Conservation (phyloP, 2,888 invertebrate species). For the Metopia argyrocephala region DNA sequence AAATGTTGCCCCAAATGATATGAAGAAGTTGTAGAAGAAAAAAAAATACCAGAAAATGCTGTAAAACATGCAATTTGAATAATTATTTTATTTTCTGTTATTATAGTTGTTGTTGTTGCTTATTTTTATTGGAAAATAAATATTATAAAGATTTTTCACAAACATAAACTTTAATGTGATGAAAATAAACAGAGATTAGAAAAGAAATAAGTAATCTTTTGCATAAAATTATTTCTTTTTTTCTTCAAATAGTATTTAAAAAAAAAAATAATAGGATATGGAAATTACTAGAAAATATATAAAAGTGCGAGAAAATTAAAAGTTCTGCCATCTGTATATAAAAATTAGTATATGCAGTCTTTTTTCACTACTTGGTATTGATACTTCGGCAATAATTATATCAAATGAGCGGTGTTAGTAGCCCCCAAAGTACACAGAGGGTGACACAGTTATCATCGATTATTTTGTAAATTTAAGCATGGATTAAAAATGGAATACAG, state of each 20-base stretch:
- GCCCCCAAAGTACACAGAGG: too few relatives aligned
- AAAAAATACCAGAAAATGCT: conserved; percentile 69
- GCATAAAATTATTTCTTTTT: not conserved
- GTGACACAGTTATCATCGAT: too few relatives aligned
- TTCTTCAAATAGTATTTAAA: not conserved
- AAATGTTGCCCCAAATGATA: conserved; percentile 24
- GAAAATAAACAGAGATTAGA: conserved; percentile 40
- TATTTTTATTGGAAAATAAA: not conserved
- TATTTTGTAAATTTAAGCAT: too few relatives aligned
- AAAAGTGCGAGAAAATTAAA: too few relatives aligned
- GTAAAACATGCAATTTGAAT: conserved; percentile 77
- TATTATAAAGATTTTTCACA: conserved; percentile 41
- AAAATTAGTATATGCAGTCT: too few relatives aligned
- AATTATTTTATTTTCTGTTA: conserved; percentile 68
- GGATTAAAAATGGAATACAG: too few relatives aligned
- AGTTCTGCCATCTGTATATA: too few relatives aligned
- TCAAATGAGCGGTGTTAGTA: too few relatives aligned
- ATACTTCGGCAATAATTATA: too few relatives aligned
- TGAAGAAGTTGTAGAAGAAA: not conserved
- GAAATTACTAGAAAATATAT: too few relatives aligned
- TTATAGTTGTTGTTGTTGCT: conserved; percentile 16
- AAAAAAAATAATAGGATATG: too few relatives aligned
- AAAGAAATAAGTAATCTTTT: not conserved
- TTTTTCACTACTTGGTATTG: too few relatives aligned
- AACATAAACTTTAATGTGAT: conserved; percentile 51